Evolutionary conservation across 2,888 invertebrate genomes (phyloP), one percentile per base, ranked within the genome.

Genomic region (Folsomia candida): DNA sequence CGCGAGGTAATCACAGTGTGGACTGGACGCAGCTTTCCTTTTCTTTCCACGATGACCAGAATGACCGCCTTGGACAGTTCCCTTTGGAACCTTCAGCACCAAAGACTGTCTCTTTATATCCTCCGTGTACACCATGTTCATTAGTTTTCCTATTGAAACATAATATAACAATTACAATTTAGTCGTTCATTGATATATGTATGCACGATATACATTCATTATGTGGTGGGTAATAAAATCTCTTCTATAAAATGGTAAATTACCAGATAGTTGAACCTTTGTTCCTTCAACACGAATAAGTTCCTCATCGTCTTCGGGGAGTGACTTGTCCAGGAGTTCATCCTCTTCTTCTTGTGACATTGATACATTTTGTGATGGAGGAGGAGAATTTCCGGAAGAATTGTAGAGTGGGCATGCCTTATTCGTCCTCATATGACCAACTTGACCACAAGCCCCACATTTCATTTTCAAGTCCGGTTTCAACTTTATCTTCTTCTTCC

Each of bases 351-450:
- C 92, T 80, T 94, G 94, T 0, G 90, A 91, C 84, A 90, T 86
- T 0, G 90, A 88, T 1, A 89, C 88, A 59, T 88, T 88, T 54
- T 90, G 87, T 0, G 89, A 87, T 14, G 88, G 87, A 2, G 87
- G 83, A 22, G 86, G 85, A 61, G 87, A 86, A n/a, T 78, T 79
- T 81, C 81, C 86, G 83, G 64, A 65, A 2, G 90, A 90, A 72
- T 92, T 92, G 84, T 97, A 99, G 64, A 94, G 84, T 0, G 97
- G 98, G 84, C 99, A 99, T 14, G 97, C 94, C 83, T 97, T 97
- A 85, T 99, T 99, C 0, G 98, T 99, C 68, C 97, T 83, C 89
- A 90, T 89, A 82, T 89, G 89, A 11, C 89, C 89, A 25, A 86
- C 85, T 82, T 91, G 93, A 9, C 97, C 97, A 84, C 99, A 99